Base-by-base conservation (phyloP, 2,113 vertebrate genomes). In the Calyptomena viridis region DNA sequence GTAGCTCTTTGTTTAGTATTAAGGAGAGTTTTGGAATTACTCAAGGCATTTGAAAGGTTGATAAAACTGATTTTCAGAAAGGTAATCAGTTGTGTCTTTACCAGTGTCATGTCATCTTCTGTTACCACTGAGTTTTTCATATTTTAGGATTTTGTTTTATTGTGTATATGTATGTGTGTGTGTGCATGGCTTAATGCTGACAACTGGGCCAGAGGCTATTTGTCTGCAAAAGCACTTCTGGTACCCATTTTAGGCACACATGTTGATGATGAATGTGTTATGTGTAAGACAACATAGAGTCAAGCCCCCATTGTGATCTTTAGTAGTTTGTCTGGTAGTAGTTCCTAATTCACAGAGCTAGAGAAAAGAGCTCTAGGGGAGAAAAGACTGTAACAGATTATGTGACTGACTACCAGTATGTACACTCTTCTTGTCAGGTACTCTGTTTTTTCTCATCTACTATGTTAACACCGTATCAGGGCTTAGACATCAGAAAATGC, bases 181-280 rank as follows among this genome's bases (percentile, higher is more conserved):
- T 42, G 12, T 30, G 14, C 6, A 2, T 47, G 28, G 19, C n/a
- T 56, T 44, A 33, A 53, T 35, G 42, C 14, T 64, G 27, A 39
- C 63, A 14, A 11, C 1, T 78, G 25, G 13, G 55, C 22, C 25
- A 71, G 39, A 91, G 6, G 4, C 53, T 62, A 30, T 46, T 42
- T 63, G 2, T 75, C 39, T 87, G 55, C 14, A 71, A 42, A 94
- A 84, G 28, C 16, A 19, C 59, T 78, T 47, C 49, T 73, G 11
- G 16, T 63, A 40, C 28, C 37, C 8, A 3, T 42, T 77, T 59
- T 53, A 49, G 24, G 8, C 4, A 2, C 10, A 2, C 1, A 0
- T 44, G 23, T 31, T 80, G 22, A 31, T 25, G 47, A 60, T 42
- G 17, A 87, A 33, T 0, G 0, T 50, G 8, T 59, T 52, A n/a